Conservation (phyloP, 1,140 invertebrate genomes). For the Mesaphorura yosii region DNA sequence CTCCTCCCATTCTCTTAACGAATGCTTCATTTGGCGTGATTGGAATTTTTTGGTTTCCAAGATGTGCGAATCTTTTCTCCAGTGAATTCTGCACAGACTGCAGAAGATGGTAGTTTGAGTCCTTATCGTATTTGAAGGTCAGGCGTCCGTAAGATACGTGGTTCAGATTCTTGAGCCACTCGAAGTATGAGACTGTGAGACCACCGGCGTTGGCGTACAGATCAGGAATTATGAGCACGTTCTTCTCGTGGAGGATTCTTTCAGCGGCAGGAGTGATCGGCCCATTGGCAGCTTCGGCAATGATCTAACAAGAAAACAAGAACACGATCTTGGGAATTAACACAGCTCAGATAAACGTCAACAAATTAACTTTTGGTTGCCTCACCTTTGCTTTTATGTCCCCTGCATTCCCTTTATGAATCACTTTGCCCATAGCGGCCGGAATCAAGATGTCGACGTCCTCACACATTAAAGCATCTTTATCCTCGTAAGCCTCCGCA, state of each 20-base stretch:
- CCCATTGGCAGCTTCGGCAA: slow-evolving; percentile 97
- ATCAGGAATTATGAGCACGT: slow-evolving; percentile 94
- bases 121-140: slow-evolving; percentile 97
- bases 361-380: slow-evolving; percentile 3
- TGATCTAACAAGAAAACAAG: slow-evolving; percentile 52
- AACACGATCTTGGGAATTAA: no score
- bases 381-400: slow-evolving; percentile 78
- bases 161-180: slow-evolving; percentile 99
- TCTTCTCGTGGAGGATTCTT: slow-evolving; percentile 82
- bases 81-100: slow-evolving; percentile 98
- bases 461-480: slow-evolving; percentile 78
- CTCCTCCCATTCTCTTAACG: slow-evolving; percentile 91
- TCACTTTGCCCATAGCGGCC: slow-evolving; percentile 92
- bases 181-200: slow-evolving; percentile 99
- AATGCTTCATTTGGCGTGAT: slow-evolving; percentile 90
- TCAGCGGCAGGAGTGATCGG: slow-evolving; percentile 95
- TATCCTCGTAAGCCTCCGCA: slow-evolving; percentile 67
- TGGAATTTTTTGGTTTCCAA: slow-evolving; percentile 70
- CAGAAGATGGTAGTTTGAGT: slow-evolving; percentile 93
- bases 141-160: slow-evolving; percentile 97
- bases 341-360: background rate
- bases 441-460: slow-evolving; percentile 96
- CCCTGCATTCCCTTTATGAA: slow-evolving; percentile 83
- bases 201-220: slow-evolving; percentile 94
- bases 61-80: slow-evolving; percentile 84